Conservation (phyloP, 2,113 vertebrate species). For the Hydrochoerus hydrochaeris region DNA sequence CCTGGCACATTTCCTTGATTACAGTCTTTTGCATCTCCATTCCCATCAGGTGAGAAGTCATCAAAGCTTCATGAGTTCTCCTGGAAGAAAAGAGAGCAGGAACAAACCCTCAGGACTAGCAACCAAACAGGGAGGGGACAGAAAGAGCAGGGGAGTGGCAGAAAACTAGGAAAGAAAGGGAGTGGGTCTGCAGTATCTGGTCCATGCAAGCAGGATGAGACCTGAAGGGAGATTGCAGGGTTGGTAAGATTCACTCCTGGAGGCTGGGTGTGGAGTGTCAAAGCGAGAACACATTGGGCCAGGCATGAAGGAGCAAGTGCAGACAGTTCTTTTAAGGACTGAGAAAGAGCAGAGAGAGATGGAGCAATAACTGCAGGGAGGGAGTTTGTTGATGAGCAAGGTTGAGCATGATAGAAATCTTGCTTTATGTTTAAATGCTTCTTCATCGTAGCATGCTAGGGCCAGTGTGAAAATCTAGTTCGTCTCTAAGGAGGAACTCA, state of each 20-base stretch:
- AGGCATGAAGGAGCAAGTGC: slow-evolving; percentile 5
- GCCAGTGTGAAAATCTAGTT: not conserved
- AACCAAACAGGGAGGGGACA: not conserved
- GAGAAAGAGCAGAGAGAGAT: not conserved
- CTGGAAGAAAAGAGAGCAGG: not conserved
- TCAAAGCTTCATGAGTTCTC: not conserved
- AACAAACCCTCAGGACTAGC: not conserved
- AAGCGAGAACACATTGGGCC: not conserved
- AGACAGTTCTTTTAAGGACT: slow-evolving; percentile 39
- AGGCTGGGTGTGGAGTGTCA: not conserved
- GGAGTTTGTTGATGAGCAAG: not conserved
- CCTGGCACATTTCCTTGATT: not conserved
- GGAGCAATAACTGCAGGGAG: not conserved
- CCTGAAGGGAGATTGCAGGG: not conserved
- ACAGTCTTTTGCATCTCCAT: not conserved
- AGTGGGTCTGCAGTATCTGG: not conserved
- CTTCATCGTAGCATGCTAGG: not conserved
- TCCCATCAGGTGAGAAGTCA: not conserved
- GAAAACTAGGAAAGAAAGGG: not conserved
- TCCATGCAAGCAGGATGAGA: not conserved
- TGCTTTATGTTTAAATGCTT: not conserved
- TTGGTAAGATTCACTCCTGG: not conserved
- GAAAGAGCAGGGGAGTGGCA: not conserved
- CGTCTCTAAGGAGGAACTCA: not conserved
- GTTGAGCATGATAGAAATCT: not conserved